Evolutionary conservation across 2,797 vertebrate genomes (phyloP).

Genomic region (Coregonus ussuriensis): DNA sequence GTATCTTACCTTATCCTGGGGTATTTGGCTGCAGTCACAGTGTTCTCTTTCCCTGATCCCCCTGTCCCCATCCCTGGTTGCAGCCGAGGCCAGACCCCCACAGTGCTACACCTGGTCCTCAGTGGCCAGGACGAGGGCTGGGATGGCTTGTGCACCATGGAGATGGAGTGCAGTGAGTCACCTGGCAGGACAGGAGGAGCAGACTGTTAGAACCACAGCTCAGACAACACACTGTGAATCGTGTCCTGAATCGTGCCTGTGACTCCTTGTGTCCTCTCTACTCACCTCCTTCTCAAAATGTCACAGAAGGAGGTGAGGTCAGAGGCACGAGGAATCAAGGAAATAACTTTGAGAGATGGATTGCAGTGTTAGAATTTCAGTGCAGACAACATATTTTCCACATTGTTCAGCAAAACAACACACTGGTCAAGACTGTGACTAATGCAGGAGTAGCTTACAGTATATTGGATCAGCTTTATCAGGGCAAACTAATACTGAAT

Average conservation of each 20-base stretch:
- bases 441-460: background rate
- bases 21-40: constrained; percentile 30
- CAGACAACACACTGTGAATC: background rate
- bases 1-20: constrained; percentile 50
- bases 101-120: constrained; percentile 31
- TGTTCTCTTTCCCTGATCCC: background rate
- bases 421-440: background rate
- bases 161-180: constrained; percentile 38
- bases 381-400: background rate
- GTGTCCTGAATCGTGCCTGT: background rate
- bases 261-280: background rate
- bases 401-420: background rate
- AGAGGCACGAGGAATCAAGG: background rate
- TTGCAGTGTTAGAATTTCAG: background rate
- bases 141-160: background rate
- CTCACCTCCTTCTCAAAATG: background rate
- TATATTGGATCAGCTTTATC: background rate
- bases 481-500: background rate
- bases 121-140: constrained; percentile 12
- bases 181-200: constrained; percentile 31
- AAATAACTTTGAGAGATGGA: background rate
- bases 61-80: constrained; percentile 19
- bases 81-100: constrained; percentile 12
- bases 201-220: background rate
- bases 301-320: background rate